These are phyloP conservation scores for Limnephilus lunatus DNA, from an alignment of 2,888 invertebrate species.

Conservation along the genomic window DNA sequence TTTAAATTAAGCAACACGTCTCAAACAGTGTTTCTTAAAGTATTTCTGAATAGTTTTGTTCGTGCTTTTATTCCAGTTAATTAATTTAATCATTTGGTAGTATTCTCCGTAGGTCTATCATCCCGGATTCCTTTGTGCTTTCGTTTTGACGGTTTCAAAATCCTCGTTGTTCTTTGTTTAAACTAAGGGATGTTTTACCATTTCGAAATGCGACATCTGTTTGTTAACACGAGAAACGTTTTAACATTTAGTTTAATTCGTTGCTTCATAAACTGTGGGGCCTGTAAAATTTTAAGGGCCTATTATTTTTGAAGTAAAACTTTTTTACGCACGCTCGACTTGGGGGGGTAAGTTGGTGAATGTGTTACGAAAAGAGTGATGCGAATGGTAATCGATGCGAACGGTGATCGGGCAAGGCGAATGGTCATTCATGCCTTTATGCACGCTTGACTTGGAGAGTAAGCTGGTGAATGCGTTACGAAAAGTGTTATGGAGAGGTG, in stretches of 20 bases:
- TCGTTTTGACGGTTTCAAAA: not conserved
- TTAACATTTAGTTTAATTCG: not conserved
- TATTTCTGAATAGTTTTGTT: not conserved
- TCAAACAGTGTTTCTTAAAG: not conserved
- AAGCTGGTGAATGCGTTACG: no score
- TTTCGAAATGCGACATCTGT: not conserved
- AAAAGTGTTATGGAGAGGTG: no score
- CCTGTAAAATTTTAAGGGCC: not conserved
- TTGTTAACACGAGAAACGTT: not conserved
- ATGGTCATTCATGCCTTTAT: no score
- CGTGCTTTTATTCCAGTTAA: not conserved
- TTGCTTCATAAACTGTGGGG: not conserved
- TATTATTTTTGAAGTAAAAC: no score
- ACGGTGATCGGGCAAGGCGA: no score
- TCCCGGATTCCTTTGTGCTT: not conserved
- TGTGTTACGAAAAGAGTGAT: no score
- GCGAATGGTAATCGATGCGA: no score
- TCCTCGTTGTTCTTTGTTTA: not conserved
- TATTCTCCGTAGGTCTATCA: not conserved
- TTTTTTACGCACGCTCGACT: no score
- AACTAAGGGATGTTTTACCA: not conserved
- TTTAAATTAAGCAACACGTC: not conserved
- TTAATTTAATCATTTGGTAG: not conserved
- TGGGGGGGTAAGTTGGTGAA: no score
- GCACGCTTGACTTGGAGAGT: no score